Conservation (phyloP, 2,888 invertebrate genomes). For the Perdita meconis region DNA sequence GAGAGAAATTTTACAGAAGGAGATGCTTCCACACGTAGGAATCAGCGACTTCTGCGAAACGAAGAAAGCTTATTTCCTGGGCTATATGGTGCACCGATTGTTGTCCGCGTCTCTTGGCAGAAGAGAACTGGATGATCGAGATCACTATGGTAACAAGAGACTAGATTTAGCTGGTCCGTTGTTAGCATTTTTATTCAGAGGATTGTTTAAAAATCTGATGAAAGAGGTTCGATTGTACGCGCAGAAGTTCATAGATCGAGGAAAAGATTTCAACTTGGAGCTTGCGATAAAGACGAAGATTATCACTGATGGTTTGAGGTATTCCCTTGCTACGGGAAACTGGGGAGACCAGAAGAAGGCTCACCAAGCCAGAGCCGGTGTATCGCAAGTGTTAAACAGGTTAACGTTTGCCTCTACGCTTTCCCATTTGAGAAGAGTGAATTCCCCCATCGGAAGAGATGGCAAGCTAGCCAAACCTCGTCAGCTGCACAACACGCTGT, state of each 20-base stretch:
- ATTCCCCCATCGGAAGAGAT: constrained; percentile 99
- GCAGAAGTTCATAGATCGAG: constrained; percentile 99
- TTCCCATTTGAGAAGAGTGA: constrained; percentile 98
- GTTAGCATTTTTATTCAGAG: constrained; percentile 98
- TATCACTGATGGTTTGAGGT: constrained; percentile 98
- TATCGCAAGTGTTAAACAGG: constrained; percentile 98
- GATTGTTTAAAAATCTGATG: constrained; percentile 97
- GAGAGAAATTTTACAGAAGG: constrained; percentile 99
- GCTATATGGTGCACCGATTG: constrained; percentile 99
- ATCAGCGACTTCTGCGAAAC: constrained; percentile 99
- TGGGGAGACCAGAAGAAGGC: constrained; percentile 99
- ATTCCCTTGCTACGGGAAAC: constrained; percentile 99
- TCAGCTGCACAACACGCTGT: constrained; percentile 99
- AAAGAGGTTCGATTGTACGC: constrained; percentile 99
- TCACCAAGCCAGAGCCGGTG: constrained; percentile 98
- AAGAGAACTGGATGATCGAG: constrained; percentile 99
- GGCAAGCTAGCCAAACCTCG: constrained; percentile 99
- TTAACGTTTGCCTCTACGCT: constrained; percentile 99
- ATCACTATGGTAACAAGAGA: constrained; percentile 99
- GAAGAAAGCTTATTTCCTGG: constrained; percentile 99
- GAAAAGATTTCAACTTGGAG: constrained; percentile 99
- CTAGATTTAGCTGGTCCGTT: constrained; percentile 98
- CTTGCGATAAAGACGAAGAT: constrained; percentile 98
- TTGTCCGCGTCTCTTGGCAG: constrained; percentile 96
- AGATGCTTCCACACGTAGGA: constrained; percentile 99